Conservation (phyloP, 64 coral and sea anemone genomes). For the Pocillopora damicornis region DNA sequence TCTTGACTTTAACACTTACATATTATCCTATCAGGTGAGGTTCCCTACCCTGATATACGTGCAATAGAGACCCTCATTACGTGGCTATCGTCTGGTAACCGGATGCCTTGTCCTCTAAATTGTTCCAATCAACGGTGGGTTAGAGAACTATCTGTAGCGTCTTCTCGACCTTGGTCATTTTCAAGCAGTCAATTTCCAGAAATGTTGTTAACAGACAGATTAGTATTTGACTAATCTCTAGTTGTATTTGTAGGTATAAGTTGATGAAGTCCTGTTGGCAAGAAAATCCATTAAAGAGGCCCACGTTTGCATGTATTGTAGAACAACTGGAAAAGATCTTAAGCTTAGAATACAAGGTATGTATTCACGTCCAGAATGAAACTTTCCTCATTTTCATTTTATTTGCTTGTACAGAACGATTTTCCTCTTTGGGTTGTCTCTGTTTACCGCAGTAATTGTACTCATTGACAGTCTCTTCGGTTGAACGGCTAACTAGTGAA, state of each 20-base stretch:
- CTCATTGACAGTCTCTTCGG: too few species aligned
- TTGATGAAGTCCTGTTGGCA: background rate
- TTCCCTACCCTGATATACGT: background rate
- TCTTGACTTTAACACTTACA: background rate
- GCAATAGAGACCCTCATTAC: background rate
- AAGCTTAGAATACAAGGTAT: background rate
- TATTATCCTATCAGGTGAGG: background rate
- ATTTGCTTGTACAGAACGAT: background rate
- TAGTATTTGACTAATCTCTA: background rate
- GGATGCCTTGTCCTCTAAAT: slow-evolving; percentile 19
- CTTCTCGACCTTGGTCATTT: background rate
- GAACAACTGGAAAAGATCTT: background rate
- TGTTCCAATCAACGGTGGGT: background rate
- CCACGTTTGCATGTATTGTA: background rate
- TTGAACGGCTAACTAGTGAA: too few species aligned
- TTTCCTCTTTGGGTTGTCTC: background rate
- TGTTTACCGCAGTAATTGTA: background rate
- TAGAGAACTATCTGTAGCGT: background rate
- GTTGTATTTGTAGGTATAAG: background rate
- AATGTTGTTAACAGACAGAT: background rate
- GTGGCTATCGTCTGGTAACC: background rate
- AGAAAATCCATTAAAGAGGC: background rate
- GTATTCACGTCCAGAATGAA: background rate
- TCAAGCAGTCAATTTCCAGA: background rate
- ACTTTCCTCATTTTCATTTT: background rate